phyloP scores from a whole-genome alignment of 2,888 invertebrate genomes.

The Bombyx huttoni region DNA sequence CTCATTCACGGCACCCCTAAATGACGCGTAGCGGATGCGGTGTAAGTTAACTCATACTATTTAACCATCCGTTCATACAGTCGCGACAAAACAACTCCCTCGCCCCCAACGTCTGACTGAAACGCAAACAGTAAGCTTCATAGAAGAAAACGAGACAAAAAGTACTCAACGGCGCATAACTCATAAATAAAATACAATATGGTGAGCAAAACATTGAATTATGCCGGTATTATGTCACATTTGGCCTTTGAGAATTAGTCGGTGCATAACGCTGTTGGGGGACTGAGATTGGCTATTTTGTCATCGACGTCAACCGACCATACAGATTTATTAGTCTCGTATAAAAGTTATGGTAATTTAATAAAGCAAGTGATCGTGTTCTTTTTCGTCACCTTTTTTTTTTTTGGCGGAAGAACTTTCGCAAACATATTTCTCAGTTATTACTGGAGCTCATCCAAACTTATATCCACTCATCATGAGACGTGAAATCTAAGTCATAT shows the following conservation, averaged over 20 bases:
- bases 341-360: conserved; percentile 1
- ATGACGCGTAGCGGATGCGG: conserved; percentile 65
- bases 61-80: conserved; percentile 68
- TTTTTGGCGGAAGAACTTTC: no score
- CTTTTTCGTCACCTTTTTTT: no score
- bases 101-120: conserved; percentile 25
- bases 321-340: conserved; percentile 4
- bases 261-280: conserved; percentile 35
- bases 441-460: no score
- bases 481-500: no score
- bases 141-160: conserved; percentile 28
- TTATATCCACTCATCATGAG: no score
- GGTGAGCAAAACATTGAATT: conserved; percentile 74
- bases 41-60: conserved; percentile 69
- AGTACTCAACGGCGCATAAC: conserved; percentile 58
- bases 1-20: conserved; percentile 48
- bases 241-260: conserved; percentile 72
- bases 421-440: no score
- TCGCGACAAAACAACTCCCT: conserved; percentile 56
- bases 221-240: conserved; percentile 72
- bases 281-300: conserved; percentile 45
- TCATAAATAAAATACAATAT: conserved; percentile 75
- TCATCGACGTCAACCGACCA: conserved; percentile 43
- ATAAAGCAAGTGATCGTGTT: conserved; percentile 6
- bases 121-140: conserved; percentile 23